Conservation (phyloP, 2,113 vertebrate species). For the Upupa epops region DNA sequence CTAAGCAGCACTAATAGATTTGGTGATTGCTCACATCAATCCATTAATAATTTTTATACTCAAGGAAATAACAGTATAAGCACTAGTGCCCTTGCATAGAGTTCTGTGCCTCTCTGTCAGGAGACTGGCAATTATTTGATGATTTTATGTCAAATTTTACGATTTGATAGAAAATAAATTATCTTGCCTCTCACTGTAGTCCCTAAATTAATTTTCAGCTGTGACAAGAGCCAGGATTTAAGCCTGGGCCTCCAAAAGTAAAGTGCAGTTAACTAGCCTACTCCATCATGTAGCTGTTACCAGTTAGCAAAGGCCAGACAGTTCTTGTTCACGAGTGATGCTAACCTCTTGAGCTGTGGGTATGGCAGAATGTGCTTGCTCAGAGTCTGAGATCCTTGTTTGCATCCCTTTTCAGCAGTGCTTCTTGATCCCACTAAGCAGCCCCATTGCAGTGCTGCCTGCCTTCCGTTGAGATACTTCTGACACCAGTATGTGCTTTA, state of each 20-base stretch:
- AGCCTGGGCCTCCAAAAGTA: conserved; percentile 21
- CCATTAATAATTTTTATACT: not conserved
- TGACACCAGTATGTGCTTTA: not conserved
- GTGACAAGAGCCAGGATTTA: conserved; percentile 38
- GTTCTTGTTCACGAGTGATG: conserved; percentile 20
- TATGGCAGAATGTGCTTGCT: not conserved
- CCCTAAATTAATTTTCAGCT: conserved; percentile 38
- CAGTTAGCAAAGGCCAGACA: conserved; percentile 14
- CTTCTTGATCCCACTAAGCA: not conserved
- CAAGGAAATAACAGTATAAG: not conserved
- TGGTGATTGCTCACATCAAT: not conserved
- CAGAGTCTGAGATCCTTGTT: not conserved
- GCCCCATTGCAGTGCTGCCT: not conserved
- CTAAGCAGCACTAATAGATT: not conserved
- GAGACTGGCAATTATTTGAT: not conserved
- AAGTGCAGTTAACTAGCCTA: conserved; percentile 46
- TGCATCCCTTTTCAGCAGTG: conserved; percentile 7
- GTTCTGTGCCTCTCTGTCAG: not conserved
- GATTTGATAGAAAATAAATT: conserved; percentile 38
- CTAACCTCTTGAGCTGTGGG: not conserved
- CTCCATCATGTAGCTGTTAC: not conserved
- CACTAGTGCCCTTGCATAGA: not conserved
- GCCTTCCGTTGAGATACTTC: not conserved
- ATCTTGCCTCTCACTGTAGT: not conserved
- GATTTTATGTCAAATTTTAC: conserved; percentile 12